Conservation (phyloP, 2,113 vertebrate genomes). For the Eclectus roratus region DNA sequence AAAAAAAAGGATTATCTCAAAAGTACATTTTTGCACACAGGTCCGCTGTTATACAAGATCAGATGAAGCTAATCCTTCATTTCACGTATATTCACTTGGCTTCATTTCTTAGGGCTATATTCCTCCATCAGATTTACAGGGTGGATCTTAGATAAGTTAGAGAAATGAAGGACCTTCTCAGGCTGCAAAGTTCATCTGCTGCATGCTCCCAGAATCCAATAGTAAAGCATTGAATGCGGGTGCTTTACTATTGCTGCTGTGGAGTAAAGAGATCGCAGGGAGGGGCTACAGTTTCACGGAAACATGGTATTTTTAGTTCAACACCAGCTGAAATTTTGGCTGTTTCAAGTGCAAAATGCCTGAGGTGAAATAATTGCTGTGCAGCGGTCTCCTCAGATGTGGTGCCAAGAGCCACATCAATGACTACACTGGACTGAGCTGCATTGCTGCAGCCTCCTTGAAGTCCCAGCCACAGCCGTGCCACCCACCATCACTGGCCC, state of each 20-base stretch:
- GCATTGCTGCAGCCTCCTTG: constrained; percentile 1
- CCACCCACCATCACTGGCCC: not conserved
- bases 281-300: not conserved
- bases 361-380: constrained; percentile 15
- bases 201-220: not conserved
- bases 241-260: not conserved
- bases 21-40: constrained; percentile 2
- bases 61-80: constrained; percentile 14
- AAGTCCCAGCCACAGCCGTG: not conserved
- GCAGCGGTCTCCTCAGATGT: not conserved
- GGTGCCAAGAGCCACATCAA: constrained; percentile 58
- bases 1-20: not conserved
- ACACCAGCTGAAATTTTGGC: constrained; percentile 33
- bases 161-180: not conserved
- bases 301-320: constrained; percentile 37
- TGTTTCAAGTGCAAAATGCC: constrained; percentile 28
- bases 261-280: not conserved
- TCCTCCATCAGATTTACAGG: not conserved
- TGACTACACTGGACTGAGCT: not conserved
- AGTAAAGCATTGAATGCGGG: not conserved
- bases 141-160: not conserved
- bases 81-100: not conserved
- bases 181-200: not conserved
- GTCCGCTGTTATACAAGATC: not conserved
- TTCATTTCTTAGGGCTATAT: not conserved